These are phyloP conservation scores for Troides oblongomaculatus DNA, from an alignment of 2,888 invertebrate genomes.

Conservation along the genomic window DNA sequence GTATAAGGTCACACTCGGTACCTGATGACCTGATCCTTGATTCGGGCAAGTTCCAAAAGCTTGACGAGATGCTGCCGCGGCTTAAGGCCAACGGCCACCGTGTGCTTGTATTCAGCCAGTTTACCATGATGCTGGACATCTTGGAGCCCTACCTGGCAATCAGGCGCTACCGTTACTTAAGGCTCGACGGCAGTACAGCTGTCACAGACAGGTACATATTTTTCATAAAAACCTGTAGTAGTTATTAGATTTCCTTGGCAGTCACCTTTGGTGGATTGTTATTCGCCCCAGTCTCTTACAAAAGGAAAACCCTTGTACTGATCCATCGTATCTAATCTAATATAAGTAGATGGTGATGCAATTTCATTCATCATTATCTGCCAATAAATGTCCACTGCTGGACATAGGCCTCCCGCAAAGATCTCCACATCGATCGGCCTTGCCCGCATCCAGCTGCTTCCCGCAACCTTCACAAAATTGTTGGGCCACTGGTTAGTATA, in stretches of 20 bases:
- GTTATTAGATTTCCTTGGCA: not conserved
- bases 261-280: too few relatives aligned
- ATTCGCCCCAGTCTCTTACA: too few relatives aligned
- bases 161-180: slow-evolving; percentile 85
- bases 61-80: slow-evolving; percentile 88
- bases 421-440: too few relatives aligned
- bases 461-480: too few relatives aligned
- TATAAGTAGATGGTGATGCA: too few relatives aligned
- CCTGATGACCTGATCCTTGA: slow-evolving; percentile 86
- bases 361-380: too few relatives aligned
- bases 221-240: not conserved
- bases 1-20: slow-evolving; percentile 81
- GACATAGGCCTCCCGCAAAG: too few relatives aligned
- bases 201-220: slow-evolving; percentile 84
- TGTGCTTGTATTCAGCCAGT: slow-evolving; percentile 97
- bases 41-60: slow-evolving; percentile 91
- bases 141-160: slow-evolving; percentile 92
- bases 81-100: slow-evolving; percentile 88
- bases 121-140: slow-evolving; percentile 96
- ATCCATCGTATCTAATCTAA: too few relatives aligned
- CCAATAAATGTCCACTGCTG: too few relatives aligned
- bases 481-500: too few relatives aligned
- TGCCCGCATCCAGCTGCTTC: too few relatives aligned
- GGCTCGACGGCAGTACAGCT: slow-evolving; percentile 95
- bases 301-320: too few relatives aligned